Evolutionary conservation across 2,888 invertebrate genomes (phyloP).

Genomic region (Lomographa bimaculata): DNA sequence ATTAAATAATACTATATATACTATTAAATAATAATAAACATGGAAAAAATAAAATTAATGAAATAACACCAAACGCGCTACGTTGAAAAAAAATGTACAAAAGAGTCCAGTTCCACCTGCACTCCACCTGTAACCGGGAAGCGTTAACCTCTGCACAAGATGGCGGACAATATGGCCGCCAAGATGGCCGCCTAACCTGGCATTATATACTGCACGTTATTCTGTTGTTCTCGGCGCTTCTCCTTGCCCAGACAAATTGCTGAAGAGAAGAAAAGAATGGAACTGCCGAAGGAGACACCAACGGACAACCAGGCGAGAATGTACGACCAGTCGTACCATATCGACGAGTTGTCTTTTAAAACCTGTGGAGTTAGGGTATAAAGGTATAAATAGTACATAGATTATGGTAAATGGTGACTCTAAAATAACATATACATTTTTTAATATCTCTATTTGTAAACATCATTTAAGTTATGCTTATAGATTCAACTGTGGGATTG

Average conservation of each 20-base stretch:
- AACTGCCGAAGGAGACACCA: slow-evolving; percentile 88
- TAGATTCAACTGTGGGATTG: too few species aligned
- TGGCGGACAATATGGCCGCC: slow-evolving; percentile 55
- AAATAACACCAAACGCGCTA: slow-evolving; percentile 19
- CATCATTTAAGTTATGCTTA: too few species aligned
- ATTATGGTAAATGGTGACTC: too few species aligned
- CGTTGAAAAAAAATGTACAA: slow-evolving; percentile 44
- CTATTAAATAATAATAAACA: background rate
- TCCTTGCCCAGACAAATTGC: slow-evolving; percentile 91
- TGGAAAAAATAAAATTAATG: background rate
- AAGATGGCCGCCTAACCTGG: slow-evolving; percentile 87
- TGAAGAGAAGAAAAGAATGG: slow-evolving; percentile 91
- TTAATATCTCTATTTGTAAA: too few species aligned
- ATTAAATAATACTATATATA: slow-evolving; percentile 3
- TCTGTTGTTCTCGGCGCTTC: slow-evolving; percentile 87
- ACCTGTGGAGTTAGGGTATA: slow-evolving; percentile 78
- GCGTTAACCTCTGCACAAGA: slow-evolving; percentile 57
- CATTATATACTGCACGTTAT: slow-evolving; percentile 95
- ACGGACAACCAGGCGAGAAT: slow-evolving; percentile 93
- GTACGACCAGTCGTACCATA: slow-evolving; percentile 94
- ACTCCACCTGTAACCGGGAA: slow-evolving; percentile 64
- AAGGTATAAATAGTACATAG: too few species aligned
- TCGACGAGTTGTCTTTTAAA: slow-evolving; percentile 88
- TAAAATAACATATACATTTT: too few species aligned
- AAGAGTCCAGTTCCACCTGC: too few species aligned